Evolutionary conservation across 2,797 vertebrate genomes (phyloP).

Genomic region (Sylvia borin): DNA sequence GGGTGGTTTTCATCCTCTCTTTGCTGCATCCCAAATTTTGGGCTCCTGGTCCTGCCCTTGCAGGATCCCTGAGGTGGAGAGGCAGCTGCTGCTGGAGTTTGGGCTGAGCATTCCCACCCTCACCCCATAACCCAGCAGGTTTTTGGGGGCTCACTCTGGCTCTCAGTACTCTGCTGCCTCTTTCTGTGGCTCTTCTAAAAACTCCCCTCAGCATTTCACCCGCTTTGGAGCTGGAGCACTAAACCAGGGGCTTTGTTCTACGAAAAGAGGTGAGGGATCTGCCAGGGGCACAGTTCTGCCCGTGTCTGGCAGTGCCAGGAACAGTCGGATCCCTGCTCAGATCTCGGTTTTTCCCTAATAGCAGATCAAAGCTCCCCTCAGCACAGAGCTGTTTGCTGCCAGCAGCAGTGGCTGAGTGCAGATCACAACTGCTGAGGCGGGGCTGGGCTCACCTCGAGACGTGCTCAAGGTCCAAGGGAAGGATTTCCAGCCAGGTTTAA

Average conservation of each 20-base stretch:
- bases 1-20: fast-evolving
- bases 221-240: background rate
- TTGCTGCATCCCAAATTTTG: fast-evolving
- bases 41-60: background rate
- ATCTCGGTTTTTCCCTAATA: background rate
- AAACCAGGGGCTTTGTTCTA: fast-evolving
- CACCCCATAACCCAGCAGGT: background rate
- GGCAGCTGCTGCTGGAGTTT: background rate
- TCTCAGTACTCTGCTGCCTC: background rate
- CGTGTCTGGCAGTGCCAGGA: background rate
- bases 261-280: fast-evolving
- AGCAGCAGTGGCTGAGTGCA: background rate
- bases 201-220: background rate
- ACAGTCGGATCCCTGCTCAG: background rate
- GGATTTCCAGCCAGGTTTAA: background rate
- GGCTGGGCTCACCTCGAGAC: background rate
- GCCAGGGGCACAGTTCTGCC: too few relatives aligned
- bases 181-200: background rate
- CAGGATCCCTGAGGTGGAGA: background rate
- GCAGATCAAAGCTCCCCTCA: background rate
- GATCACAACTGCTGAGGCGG: background rate
- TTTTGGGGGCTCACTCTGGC: fast-evolving
- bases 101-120: background rate
- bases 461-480: background rate
- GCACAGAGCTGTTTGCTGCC: background rate